Evolutionary conservation across 2,113 vertebrate genomes (phyloP).

Genomic region (Anoplopoma fimbria): DNA sequence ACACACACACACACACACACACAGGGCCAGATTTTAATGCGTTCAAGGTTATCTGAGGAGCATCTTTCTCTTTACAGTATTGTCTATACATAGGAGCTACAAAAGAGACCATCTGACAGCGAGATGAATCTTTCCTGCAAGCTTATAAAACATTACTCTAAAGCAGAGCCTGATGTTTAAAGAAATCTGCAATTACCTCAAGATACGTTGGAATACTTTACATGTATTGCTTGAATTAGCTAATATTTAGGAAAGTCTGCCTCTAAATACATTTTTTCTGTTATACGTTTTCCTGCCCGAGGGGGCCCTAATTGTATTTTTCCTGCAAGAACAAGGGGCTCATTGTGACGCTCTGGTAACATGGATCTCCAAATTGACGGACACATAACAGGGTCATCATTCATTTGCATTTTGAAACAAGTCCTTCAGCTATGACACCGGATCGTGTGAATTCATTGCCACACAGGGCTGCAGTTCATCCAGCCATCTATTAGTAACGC

Average conservation of each 20-base stretch:
- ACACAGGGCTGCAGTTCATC: slow-evolving; percentile 78
- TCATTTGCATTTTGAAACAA: slow-evolving; percentile 85
- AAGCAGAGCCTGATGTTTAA: neutral
- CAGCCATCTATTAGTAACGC: slow-evolving; percentile 85
- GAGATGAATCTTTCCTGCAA: neutral
- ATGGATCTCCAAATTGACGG: slow-evolving; percentile 76
- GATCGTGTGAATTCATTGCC: slow-evolving; percentile 80
- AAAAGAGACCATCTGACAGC: neutral
- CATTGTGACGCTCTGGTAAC: slow-evolving; percentile 76
- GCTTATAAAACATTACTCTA: neutral
- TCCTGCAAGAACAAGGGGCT: slow-evolving; percentile 71
- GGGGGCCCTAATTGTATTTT: slow-evolving; percentile 61
- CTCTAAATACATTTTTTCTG: slow-evolving; percentile 44
- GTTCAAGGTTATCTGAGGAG: slow-evolving; percentile 16
- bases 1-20: neutral
- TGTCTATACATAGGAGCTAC: neutral
- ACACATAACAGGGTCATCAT: slow-evolving; percentile 82
- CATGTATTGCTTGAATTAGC: slow-evolving; percentile 44
- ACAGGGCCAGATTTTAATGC: slow-evolving; percentile 16
- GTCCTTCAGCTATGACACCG: slow-evolving; percentile 83
- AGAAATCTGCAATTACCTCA: slow-evolving; percentile 3
- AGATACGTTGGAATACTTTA: slow-evolving; percentile 15
- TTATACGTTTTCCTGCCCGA: slow-evolving; percentile 27
- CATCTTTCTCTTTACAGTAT: slow-evolving; percentile 5
- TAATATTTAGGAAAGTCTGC: slow-evolving; percentile 50